Conservation (phyloP, 92 coral and sea anemone species). For the Muricea muricata region DNA sequence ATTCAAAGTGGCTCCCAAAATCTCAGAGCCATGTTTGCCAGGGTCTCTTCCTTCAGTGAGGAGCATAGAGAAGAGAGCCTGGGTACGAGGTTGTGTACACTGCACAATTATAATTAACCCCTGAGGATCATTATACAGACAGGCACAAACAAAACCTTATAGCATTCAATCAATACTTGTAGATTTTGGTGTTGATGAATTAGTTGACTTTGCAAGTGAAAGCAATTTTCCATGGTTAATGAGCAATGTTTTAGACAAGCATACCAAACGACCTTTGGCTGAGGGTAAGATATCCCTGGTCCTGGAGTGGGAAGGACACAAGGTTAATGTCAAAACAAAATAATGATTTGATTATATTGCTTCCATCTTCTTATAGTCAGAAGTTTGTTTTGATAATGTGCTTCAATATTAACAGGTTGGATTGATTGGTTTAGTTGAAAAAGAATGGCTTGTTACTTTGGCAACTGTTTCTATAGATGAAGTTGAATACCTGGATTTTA, state of each 20-base stretch:
- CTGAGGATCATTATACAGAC: no score
- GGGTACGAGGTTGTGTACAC: no score
- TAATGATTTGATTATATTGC: no score
- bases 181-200: constrained; percentile 99
- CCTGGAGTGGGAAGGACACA: constrained; percentile 80
- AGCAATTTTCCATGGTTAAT: constrained; percentile 93
- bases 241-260: constrained; percentile 90
- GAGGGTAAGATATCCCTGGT: constrained; percentile 75
- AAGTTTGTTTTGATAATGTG: no score
- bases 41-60: no score
- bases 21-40: no score
- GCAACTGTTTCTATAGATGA: constrained; percentile 94
- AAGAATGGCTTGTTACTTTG: constrained; percentile 96
- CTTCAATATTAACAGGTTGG: constrained; percentile 72
- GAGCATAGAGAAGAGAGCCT: no score
- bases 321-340: constrained; percentile 55
- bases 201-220: constrained; percentile 81
- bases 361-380: no score
- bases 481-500: constrained; percentile 86
- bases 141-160: no score
- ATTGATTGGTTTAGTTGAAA: constrained; percentile 91
- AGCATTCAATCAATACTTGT: not conserved
- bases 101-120: no score
- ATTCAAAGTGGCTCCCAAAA: no score
- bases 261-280: constrained; percentile 76